Base-by-base conservation (phyloP, 2,797 vertebrate species). In the Rhyacichthys aspro region DNA sequence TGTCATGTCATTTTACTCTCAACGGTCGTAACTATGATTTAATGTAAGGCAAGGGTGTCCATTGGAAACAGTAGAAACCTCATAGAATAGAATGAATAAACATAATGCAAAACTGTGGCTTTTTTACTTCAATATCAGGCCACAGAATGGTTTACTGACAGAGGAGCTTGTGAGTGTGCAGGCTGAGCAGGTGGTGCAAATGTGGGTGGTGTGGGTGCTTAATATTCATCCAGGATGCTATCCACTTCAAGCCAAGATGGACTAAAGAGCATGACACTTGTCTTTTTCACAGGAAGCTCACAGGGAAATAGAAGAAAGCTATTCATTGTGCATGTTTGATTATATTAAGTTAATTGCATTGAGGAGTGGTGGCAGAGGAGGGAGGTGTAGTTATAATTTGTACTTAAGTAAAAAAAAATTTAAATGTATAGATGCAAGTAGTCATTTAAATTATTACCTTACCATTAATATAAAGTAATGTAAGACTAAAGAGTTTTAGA, bases 161-260 rank as follows among this genome's bases (percentile, higher is more conserved):
- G 18, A 47, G 41, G 59, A 79, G 59, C 52, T 55, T 78, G 65
- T 66, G 68, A 75, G 55, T 46, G 61, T 55, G 59, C 57, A 73
- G 68, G 70, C 59, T 76, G 64, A 74, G 78, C 82, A 88, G 82
- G 79, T 78, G 82, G 82, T 83, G 70, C 64, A 54, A 62, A 28
- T 59, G 88, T 86, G 85, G 79, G 86, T 71, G 74, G 80, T 62
- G 82, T 87, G 84, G 79, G 81, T 18, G 79, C 68, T 76, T 70
- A 53, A 73, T 59, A 79, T 80, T 79, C 72, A 78, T 73, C 74
- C 67, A 73, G 75, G 76, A 78, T 78, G 82, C 76, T 77, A 70
- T 79, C 78, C 50, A 74, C 68, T 84, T 80, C 59, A 59, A 73
- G 74, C 62, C 70, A 79, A 84, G 78, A 81, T 60, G 73, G 67